Conservation (phyloP, 2,113 vertebrate species). For the Erythrocercus mccallii region DNA sequence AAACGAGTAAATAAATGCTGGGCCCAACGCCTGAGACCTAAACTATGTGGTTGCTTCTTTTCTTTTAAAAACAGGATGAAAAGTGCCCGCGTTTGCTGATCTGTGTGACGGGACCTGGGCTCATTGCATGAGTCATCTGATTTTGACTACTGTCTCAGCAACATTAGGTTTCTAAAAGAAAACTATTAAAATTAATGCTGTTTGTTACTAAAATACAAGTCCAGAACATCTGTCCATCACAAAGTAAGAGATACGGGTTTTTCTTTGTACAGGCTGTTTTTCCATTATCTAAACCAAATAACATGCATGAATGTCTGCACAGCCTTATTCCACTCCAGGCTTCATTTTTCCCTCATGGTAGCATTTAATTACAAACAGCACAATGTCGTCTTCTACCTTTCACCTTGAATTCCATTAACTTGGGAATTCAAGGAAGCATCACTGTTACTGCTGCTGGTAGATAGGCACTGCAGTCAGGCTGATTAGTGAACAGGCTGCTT, state of each 20-base stretch:
- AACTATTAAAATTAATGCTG: background rate
- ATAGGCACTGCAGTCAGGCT: rapidly evolving
- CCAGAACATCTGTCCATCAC: background rate
- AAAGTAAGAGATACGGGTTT: rapidly evolving
- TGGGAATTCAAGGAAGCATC: background rate
- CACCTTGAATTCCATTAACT: background rate
- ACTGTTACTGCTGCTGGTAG: background rate
- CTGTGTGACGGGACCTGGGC: background rate
- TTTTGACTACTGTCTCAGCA: background rate
- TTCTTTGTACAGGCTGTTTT: background rate
- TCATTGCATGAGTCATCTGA: rapidly evolving
- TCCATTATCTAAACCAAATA: background rate
- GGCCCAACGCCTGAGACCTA: background rate
- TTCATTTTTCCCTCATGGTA: background rate
- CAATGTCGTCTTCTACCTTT: background rate
- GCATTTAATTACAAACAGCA: background rate
- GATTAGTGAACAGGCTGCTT: background rate
- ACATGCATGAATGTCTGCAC: background rate
- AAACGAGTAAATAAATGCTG: background rate
- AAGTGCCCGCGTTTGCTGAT: rapidly evolving
- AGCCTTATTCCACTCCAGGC: background rate
- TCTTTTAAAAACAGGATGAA: background rate
- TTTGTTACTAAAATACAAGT: background rate
- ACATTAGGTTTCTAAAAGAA: background rate
- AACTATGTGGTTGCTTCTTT: background rate